Conservation (phyloP, 1,140 invertebrate genomes). For the Sipha flava region DNA sequence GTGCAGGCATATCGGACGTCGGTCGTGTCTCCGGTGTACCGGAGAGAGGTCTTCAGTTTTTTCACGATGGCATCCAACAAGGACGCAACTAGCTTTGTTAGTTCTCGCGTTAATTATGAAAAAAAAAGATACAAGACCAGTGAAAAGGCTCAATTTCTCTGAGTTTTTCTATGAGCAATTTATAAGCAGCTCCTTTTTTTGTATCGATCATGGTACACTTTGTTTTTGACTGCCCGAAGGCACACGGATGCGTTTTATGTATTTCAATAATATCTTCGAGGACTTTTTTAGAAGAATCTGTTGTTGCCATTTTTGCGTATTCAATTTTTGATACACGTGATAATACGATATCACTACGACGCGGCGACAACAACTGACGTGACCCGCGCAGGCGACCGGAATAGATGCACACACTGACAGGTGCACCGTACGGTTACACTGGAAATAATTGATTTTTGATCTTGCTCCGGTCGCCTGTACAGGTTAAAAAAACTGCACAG, state of each 20-base stretch:
- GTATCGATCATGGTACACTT: constrained; percentile 40
- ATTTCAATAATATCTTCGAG: constrained; percentile 39
- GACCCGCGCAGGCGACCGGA: background rate
- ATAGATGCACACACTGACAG: background rate
- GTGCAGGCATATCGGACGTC: background rate
- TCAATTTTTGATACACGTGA: constrained; percentile 3
- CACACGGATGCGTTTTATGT: constrained; percentile 38
- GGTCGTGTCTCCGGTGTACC: background rate
- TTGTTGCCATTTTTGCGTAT: constrained; percentile 15
- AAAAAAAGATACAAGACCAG: constrained; percentile 5
- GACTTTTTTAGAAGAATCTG: constrained; percentile 8
- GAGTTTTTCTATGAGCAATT: constrained; percentile 38
- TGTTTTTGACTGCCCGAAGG: constrained; percentile 40
- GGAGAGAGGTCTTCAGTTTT: constrained; percentile 9
- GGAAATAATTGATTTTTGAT: constrained; percentile 5
- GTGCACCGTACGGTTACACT: background rate
- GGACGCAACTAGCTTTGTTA: background rate
- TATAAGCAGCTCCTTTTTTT: constrained; percentile 40
- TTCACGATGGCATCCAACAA: background rate
- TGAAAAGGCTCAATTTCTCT: constrained; percentile 37
- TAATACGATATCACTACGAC: background rate
- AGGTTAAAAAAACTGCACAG: constrained; percentile 1
- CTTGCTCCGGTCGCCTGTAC: constrained; percentile 8
- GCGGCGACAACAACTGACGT: background rate
- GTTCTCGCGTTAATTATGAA: background rate